phyloP scores from a whole-genome alignment of 1,140 invertebrate genomes.

The Magallana gigas region DNA sequence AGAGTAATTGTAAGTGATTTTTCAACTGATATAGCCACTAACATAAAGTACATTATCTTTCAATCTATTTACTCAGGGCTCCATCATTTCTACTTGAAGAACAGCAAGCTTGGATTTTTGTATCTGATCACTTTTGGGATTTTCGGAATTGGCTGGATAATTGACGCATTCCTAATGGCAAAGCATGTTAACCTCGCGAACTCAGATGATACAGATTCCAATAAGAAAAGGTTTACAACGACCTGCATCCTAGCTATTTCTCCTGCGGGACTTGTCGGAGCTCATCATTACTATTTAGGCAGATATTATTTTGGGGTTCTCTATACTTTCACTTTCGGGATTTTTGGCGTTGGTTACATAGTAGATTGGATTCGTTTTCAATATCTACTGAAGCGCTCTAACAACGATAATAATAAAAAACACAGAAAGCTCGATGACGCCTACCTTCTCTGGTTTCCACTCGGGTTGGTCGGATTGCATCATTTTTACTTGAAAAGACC shows the following conservation, averaged over 20 bases:
- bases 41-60: no score
- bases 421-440: conserved; percentile 32
- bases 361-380: conserved; percentile 71
- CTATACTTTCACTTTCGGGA: conserved; percentile 69
- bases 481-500: conserved; percentile 68
- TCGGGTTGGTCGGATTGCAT: conserved; percentile 58
- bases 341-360: conserved; percentile 69
- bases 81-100: conserved; percentile 70
- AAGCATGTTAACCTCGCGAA: conserved; percentile 66
- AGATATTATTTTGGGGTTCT: conserved; percentile 62
- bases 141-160: conserved; percentile 69
- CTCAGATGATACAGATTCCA: conserved; percentile 31
- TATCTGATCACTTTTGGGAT: conserved; percentile 71
- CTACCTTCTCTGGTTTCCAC: conserved; percentile 55
- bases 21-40: no score
- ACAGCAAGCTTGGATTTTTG: conserved; percentile 59
- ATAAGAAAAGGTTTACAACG: conserved; percentile 11
- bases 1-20: no score
- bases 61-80: conserved; percentile 61
- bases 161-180: conserved; percentile 68
- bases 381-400: conserved; percentile 63
- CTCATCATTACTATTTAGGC: conserved; percentile 70
- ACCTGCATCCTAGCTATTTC: conserved; percentile 62
- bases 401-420: conserved; percentile 50
- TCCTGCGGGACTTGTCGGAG: conserved; percentile 64